Evolutionary conservation across 1,140 invertebrate genomes (phyloP).

Genomic region (Drosophila jambulina): DNA sequence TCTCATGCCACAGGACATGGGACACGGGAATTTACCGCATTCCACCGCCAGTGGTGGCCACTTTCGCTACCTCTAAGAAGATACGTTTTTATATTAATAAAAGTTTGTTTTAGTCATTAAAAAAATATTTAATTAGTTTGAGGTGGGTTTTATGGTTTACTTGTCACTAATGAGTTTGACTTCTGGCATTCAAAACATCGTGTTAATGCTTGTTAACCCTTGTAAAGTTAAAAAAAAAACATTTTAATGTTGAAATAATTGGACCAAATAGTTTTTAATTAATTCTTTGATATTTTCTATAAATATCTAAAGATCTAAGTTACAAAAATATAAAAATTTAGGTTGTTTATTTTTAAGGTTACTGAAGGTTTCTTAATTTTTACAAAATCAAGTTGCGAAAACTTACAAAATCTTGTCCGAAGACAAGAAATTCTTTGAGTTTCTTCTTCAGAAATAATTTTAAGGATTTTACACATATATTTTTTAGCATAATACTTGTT

Average conservation of each 20-base stretch:
- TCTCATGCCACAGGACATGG: conserved; percentile 5
- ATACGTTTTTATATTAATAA: neutral
- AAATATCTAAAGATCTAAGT: too few species aligned
- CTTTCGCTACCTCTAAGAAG: neutral
- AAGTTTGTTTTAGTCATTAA: too few species aligned
- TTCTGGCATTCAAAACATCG: neutral
- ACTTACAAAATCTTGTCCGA: neutral
- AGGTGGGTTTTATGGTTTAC: neutral
- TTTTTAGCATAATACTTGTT: neutral
- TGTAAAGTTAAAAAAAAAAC: neutral
- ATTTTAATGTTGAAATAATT: neutral
- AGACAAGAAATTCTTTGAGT: neutral
- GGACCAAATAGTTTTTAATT: neutral
- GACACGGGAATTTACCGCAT: conserved; percentile 6
- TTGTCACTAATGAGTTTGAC: neutral
- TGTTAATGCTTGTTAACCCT: neutral
- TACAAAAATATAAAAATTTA: too few species aligned
- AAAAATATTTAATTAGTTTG: neutral
- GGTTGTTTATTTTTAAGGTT: too few species aligned
- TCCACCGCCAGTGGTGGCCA: conserved; percentile 11
- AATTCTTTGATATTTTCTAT: neutral
- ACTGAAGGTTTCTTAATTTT: too few species aligned
- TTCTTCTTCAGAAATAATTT: neutral
- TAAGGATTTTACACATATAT: neutral
- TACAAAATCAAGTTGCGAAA: neutral